Conservation (phyloP, 2,797 vertebrate species). For the Periparus ater region DNA sequence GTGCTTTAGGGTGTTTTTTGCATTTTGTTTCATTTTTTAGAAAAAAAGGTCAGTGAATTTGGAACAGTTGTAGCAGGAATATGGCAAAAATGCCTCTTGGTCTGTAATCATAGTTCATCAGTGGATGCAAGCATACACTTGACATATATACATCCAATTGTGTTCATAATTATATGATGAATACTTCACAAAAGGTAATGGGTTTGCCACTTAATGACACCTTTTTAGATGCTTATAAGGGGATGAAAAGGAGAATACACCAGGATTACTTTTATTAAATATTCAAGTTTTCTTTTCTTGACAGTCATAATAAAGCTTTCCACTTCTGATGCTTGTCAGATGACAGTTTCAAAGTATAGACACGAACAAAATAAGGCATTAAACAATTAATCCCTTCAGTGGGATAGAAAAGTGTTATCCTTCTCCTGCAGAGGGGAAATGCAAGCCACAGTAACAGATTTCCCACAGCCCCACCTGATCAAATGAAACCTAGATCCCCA, state of each 20-base stretch:
- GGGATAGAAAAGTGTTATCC: background rate
- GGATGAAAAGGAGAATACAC: constrained; percentile 14
- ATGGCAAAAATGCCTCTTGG: background rate
- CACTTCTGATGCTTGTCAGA: background rate
- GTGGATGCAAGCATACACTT: background rate
- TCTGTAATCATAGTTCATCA: constrained; percentile 29
- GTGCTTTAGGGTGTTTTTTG: background rate
- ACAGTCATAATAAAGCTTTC: background rate
- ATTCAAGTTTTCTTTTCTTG: background rate
- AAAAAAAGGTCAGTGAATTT: background rate
- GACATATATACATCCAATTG: background rate
- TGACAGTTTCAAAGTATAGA: background rate
- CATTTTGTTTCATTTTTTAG: background rate
- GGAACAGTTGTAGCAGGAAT: background rate
- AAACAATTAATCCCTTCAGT: background rate
- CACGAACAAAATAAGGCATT: background rate
- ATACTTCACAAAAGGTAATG: constrained; percentile 8
- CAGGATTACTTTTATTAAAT: background rate
- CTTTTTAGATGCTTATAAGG: constrained; percentile 31
- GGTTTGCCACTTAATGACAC: background rate
- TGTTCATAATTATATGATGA: constrained; percentile 19
- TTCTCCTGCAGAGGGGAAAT: background rate
- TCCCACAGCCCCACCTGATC: background rate
- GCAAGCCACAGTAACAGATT: background rate
- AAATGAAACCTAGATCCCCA: background rate